phyloP scores from a whole-genome alignment of 1,140 invertebrate genomes.

The Eupristina koningsbergeri region DNA sequence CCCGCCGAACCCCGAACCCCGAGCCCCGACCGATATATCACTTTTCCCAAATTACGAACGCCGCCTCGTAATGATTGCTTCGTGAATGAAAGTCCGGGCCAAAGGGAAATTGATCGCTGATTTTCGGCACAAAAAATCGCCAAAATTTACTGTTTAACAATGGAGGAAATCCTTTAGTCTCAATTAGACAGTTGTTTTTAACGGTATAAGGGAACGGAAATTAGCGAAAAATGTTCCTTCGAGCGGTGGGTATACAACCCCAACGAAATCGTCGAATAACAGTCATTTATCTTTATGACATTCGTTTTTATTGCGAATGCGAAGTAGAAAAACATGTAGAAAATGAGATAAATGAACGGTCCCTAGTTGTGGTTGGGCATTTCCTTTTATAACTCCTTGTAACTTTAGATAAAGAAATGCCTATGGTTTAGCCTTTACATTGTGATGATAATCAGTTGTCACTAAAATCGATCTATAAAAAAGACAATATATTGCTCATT shows the following conservation, averaged over 20 bases:
- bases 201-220: neutral
- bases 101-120: neutral
- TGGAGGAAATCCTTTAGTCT: neutral
- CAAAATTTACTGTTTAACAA: no score
- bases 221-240: neutral
- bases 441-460: neutral
- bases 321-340: slow-evolving; percentile 17
- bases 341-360: slow-evolving; percentile 13
- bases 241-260: neutral
- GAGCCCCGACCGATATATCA: no score
- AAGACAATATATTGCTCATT: neutral
- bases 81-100: neutral
- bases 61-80: no score
- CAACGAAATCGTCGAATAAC: neutral
- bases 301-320: neutral
- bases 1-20: neutral
- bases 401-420: slow-evolving; percentile 11
- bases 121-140: no score
- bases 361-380: neutral
- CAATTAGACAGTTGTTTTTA: neutral
- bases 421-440: neutral
- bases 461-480: slow-evolving; percentile 4
- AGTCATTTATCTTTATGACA: slow-evolving; percentile 15
- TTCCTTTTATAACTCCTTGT: neutral
- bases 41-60: no score